A percentile compares a stretch with the other conserved stretches of the same genome.
Conservation (phyloP, 1,140 invertebrate species). For the Temnothorax longispinosus region DNA sequence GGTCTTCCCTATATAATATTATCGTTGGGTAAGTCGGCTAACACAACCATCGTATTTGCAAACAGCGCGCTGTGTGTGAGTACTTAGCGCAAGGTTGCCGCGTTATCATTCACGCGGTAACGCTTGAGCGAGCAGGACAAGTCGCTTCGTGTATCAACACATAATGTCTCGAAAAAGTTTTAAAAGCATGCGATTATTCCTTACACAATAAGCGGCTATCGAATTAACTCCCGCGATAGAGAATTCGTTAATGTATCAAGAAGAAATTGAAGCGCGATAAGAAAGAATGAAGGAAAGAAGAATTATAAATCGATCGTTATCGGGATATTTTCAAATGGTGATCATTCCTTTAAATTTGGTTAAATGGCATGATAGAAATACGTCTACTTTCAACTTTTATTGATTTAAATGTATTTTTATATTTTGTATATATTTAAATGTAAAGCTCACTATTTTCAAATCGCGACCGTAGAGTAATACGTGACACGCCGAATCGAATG, state of each 20-base stretch:
- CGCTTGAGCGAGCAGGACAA: background rate
- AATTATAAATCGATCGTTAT: background rate
- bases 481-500: background rate
- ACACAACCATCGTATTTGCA: background rate
- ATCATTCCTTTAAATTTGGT: background rate
- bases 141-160: background rate
- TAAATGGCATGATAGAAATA: background rate
- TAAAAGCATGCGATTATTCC: background rate
- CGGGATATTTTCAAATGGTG: background rate
- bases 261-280: background rate
- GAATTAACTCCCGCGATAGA: background rate
- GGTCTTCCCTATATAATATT: background rate
- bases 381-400: background rate
- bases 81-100: background rate
- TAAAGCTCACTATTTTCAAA: background rate
- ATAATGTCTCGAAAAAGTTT: background rate
- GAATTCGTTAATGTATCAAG: background rate
- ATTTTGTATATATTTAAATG: too few species aligned
- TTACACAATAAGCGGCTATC: background rate
- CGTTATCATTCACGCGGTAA: background rate
- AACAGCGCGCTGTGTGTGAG: background rate
- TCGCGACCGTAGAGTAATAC: background rate
- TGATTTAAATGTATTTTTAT: background rate
- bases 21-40: background rate
- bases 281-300: background rate